Evolutionary conservation across 2,113 vertebrate species (phyloP).

Genomic region (Heliornis fulica): DNA sequence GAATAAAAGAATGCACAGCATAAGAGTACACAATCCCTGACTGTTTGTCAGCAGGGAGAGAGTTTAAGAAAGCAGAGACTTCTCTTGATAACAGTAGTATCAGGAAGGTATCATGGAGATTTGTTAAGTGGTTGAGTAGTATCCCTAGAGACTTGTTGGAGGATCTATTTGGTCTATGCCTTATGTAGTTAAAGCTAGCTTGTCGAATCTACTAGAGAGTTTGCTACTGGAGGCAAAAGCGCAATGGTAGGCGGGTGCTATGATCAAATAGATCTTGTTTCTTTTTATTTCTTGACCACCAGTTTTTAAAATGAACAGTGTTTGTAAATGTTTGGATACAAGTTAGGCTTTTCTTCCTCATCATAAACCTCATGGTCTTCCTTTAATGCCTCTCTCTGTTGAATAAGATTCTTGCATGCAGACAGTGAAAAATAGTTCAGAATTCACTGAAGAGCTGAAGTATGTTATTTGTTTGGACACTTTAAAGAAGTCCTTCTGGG

Average conservation of each 20-base stretch:
- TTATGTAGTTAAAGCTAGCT: not conserved
- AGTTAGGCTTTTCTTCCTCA: not conserved
- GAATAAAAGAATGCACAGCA: not conserved
- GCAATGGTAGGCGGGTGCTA: not conserved
- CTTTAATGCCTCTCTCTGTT: not conserved
- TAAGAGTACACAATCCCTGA: accelerated
- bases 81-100: not conserved
- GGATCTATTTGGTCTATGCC: not conserved
- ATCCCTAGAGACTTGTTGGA: not conserved
- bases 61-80: not conserved
- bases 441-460: not conserved
- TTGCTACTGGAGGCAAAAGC: not conserved
- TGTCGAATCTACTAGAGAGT: not conserved
- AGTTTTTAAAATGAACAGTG: not conserved
- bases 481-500: not conserved
- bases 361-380: not conserved
- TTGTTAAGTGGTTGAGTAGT: not conserved
- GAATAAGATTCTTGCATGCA: not conserved
- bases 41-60: not conserved
- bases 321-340: not conserved
- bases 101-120: not conserved
- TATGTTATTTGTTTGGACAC: not conserved
- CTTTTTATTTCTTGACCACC: not conserved
- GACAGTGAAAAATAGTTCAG: not conserved
- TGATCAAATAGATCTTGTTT: not conserved